phyloP scores from a whole-genome alignment of 2,113 vertebrate genomes.

The Dunckerocampus dactyliophorus region DNA sequence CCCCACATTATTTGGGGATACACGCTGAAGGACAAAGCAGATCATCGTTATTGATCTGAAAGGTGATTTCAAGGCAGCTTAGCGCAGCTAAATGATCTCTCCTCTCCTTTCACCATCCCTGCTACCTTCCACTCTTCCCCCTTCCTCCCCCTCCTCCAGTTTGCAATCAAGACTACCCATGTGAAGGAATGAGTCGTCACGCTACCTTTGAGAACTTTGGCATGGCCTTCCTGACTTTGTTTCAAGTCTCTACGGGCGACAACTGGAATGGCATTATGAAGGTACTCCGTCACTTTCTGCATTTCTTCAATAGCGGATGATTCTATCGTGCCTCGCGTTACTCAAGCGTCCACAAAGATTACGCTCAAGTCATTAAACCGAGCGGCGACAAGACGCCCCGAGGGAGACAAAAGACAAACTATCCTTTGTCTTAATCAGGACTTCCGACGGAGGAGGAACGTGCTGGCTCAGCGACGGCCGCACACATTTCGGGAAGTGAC shows the following conservation, averaged over 20 bases:
- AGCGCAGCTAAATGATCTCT: neutral
- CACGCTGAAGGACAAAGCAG: constrained; percentile 38
- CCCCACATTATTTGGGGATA: constrained; percentile 42
- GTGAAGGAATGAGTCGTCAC: constrained; percentile 97
- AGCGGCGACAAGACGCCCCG: too few relatives aligned
- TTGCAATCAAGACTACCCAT: constrained; percentile 92
- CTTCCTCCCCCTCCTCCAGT: constrained; percentile 67
- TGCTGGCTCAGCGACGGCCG: constrained; percentile 41
- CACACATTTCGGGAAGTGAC: constrained; percentile 16
- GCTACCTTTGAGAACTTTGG: constrained; percentile 98
- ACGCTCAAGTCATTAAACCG: neutral
- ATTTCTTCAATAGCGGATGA: neutral
- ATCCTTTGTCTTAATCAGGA: constrained; percentile 11
- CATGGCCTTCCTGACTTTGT: constrained; percentile 98
- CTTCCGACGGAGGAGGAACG: constrained; percentile 23
- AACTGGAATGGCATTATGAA: constrained; percentile 99
- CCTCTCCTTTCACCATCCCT: constrained; percentile 7
- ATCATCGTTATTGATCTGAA: constrained; percentile 20
- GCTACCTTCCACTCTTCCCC: constrained; percentile 1
- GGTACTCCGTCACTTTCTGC: constrained; percentile 63
- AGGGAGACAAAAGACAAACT: neutral
- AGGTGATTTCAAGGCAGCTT: constrained; percentile 21
- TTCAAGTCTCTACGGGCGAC: constrained; percentile 96
- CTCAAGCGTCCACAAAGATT: neutral
- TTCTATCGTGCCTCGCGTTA: too few relatives aligned